Conservation (phyloP, 1,140 invertebrate species). For the Brachionus koreanus region DNA sequence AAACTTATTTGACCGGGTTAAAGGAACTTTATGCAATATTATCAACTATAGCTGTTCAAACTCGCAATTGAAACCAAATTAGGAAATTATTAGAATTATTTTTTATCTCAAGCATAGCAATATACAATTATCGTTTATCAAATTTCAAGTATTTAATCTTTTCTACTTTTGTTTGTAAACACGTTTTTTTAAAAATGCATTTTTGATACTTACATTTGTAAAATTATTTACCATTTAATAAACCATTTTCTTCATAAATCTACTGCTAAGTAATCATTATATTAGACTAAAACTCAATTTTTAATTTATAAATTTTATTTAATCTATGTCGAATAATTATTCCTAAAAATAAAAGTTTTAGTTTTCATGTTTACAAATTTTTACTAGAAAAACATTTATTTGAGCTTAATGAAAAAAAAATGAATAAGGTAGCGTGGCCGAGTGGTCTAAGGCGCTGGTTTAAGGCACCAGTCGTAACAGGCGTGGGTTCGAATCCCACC, state of each 20-base stretch:
- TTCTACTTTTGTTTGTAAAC: constrained; percentile 8
- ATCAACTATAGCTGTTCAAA: neutral
- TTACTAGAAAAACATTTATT: no score
- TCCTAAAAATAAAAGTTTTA: no score
- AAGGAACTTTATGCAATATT: neutral
- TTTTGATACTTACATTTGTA: neutral
- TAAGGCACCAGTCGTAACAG: constrained; percentile 97
- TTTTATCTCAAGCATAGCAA: neutral
- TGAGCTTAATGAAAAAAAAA: neutral
- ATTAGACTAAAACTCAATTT: neutral
- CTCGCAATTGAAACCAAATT: neutral
- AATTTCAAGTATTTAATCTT: constrained; percentile 4
- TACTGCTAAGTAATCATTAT: neutral
- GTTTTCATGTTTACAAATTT: no score
- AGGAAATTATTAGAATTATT: neutral
- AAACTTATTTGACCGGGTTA: constrained; percentile 25
- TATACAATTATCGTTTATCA: neutral
- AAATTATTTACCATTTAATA: neutral
- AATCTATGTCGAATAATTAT: no score
- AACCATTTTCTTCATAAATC: neutral
- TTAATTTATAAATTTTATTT: no score
- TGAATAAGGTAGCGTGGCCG: constrained; percentile 82
- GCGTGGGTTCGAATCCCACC: constrained; percentile 98
- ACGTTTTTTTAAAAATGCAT: neutral
- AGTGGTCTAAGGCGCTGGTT: constrained; percentile 99